phyloP scores from a whole-genome alignment of 1,140 invertebrate species.

The Ostrea edulis region DNA sequence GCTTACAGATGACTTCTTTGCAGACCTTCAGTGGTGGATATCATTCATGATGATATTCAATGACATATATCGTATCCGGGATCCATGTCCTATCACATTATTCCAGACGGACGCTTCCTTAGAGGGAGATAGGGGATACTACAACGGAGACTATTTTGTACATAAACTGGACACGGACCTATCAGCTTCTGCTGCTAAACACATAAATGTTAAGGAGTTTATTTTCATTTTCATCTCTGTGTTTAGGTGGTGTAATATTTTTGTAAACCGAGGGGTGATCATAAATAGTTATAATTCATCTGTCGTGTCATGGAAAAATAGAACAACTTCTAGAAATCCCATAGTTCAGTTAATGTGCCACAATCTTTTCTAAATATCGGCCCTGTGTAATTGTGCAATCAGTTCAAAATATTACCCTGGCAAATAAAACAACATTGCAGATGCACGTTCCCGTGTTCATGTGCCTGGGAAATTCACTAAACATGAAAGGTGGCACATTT shows the following conservation, averaged over 20 bases:
- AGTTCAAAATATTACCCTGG: conserved; percentile 40
- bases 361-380: conserved; percentile 48
- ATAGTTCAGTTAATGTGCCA: conserved; percentile 18
- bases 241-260: no score
- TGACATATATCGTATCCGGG: conserved; percentile 27
- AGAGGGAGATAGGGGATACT: conserved; percentile 33
- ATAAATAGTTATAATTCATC: neutral
- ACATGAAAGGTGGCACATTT: neutral
- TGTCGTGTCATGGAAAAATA: conserved; percentile 11
- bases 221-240: no score
- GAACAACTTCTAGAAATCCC: conserved; percentile 36
- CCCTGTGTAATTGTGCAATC: conserved; percentile 46
- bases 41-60: conserved; percentile 48
- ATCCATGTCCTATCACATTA: conserved; percentile 39
- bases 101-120: conserved; percentile 52
- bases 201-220: no score
- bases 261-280: neutral
- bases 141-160: no score
- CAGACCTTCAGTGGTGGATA: conserved; percentile 43
- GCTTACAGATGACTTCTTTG: conserved; percentile 31
- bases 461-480: neutral
- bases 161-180: no score
- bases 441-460: conserved; percentile 45
- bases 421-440: conserved; percentile 13
- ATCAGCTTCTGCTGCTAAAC: no score